Conservation (phyloP, 1,140 invertebrate genomes). For the Rhysida immarginata region DNA sequence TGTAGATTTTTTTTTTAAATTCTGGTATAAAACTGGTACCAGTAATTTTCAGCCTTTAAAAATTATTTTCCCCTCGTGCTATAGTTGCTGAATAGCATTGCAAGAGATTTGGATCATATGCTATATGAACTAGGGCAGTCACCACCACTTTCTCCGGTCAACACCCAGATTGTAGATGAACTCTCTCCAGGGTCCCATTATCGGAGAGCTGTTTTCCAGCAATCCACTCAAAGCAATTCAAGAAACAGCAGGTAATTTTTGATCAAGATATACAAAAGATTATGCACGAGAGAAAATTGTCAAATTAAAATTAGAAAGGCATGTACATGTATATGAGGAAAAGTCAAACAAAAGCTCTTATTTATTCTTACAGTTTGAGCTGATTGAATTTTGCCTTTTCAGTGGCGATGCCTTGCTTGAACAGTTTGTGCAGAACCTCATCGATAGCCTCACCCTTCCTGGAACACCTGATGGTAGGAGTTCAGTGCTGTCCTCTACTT, state of each 20-base stretch:
- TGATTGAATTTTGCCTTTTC: constrained; percentile 1
- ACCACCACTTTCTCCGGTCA: background rate
- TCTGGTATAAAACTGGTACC: too few species aligned
- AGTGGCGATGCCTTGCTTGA: background rate
- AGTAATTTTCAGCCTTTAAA: too few species aligned
- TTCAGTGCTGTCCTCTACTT: background rate
- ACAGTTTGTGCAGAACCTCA: constrained; percentile 8
- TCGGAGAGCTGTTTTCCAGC: background rate
- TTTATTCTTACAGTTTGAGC: too few species aligned
- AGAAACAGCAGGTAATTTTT: background rate
- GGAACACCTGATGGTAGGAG: constrained; percentile 7
- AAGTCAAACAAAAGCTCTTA: too few species aligned
- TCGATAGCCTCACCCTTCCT: constrained; percentile 6
- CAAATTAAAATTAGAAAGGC: too few species aligned
- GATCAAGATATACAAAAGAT: background rate
- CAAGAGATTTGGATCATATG: background rate
- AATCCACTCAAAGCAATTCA: background rate
- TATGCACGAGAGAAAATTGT: too few species aligned
- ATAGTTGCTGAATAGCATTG: constrained; percentile 3
- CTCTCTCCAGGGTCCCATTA: background rate
- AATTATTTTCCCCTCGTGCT: too few species aligned
- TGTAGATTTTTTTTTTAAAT: too few species aligned
- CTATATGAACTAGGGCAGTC: background rate
- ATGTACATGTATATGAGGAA: too few species aligned
- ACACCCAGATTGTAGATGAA: background rate